Conservation (phyloP, 2,797 vertebrate genomes). For the Rallus crepitans region DNA sequence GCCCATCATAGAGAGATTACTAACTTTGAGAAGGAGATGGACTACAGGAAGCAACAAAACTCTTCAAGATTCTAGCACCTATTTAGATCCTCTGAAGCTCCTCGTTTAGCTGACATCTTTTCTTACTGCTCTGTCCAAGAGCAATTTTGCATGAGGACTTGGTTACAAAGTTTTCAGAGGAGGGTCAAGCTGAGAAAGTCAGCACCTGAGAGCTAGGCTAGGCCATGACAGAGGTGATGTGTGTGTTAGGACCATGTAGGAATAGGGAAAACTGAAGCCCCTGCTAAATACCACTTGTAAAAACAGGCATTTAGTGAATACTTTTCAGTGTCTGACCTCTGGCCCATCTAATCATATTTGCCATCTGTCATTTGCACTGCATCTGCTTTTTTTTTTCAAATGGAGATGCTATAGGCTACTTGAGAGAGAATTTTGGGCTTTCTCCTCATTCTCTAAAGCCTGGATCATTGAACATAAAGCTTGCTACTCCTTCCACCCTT, state of each 20-base stretch:
- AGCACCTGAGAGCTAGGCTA: not conserved
- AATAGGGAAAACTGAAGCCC: not conserved
- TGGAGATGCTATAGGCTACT: not conserved
- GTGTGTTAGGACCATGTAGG: not conserved
- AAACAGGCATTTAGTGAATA: not conserved
- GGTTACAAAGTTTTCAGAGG: not conserved
- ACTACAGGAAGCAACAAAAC: not conserved
- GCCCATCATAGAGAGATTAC: not conserved
- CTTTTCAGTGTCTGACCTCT: not conserved
- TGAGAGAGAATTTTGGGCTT: not conserved
- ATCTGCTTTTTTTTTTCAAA: conserved; percentile 2
- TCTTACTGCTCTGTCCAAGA: not conserved
- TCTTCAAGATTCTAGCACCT: not conserved
- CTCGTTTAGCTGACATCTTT: not conserved
- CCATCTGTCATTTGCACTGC: not conserved
- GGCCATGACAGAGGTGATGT: not conserved
- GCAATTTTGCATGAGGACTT: not conserved
- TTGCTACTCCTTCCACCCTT: not conserved
- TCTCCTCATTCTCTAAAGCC: not conserved
- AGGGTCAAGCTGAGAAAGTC: not conserved
- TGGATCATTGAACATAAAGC: not conserved
- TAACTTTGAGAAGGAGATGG: not conserved
- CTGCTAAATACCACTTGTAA: not conserved
- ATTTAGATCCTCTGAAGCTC: not conserved
- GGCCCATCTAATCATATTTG: not conserved